Conservation (phyloP, 2,113 vertebrate genomes). For the Mormyrus iriodes region DNA sequence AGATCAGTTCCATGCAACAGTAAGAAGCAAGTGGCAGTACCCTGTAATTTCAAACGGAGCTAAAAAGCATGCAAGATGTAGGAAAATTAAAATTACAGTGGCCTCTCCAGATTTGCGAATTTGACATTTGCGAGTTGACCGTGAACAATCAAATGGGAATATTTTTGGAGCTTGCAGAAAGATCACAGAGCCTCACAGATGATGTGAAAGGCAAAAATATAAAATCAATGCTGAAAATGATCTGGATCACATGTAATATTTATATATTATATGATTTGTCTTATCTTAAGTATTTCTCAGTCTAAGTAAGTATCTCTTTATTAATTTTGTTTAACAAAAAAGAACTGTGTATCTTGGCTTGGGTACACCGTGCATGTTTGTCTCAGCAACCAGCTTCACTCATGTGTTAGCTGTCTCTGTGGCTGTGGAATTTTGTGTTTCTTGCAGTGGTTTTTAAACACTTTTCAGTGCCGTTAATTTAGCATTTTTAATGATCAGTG, state of each 20-base stretch:
- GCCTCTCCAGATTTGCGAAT: neutral
- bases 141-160: neutral
- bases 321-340: neutral
- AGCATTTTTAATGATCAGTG: neutral
- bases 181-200: neutral
- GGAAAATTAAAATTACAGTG: neutral
- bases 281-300: neutral
- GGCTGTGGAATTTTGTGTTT: neutral
- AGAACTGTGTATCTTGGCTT: neutral
- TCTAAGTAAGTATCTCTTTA: neutral
- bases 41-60: neutral
- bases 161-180: neutral
- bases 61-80: neutral
- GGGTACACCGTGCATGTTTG: neutral
- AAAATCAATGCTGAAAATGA: neutral
- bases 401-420: too few relatives aligned
- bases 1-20: neutral
- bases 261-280: neutral
- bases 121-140: neutral
- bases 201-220: neutral
- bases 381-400: neutral
- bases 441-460: neutral
- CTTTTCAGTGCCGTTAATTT: neutral
- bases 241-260: neutral
- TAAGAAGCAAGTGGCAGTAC: neutral